Evolutionary conservation across 2,113 vertebrate genomes (phyloP), one percentile per base, ranked within the genome.

Genomic region (Seriola rivoliana): DNA sequence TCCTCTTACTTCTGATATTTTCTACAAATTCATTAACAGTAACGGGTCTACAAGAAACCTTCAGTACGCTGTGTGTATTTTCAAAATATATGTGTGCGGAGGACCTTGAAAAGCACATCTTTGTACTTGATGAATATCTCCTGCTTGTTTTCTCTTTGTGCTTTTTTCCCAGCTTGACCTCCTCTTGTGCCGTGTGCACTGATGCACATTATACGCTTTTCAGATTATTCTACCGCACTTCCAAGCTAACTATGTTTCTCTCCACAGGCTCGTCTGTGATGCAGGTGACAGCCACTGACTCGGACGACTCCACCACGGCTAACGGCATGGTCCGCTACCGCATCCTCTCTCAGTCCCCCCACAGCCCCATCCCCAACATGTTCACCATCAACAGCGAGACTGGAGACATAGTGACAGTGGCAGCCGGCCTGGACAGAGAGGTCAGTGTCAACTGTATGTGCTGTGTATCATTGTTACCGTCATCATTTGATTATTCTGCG

Each of bases 321-420:
- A 99, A 99, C 0, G 98, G 98, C 71, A 97, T 99, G 95, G 97
- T 99, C 75, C 95, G 97, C 36, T 99, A 99, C 90, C 94, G 97
- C 8, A 98, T 99, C 8, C 95, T 99, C 74, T 97, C 97, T 0
- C 98, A 99, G 94, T 96, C 94, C 0, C 98, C 98, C 0, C 97
- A 98, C 93, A 99, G 96, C 88, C 98, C 98, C 0, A 98, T 98
- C 0, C 97, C 98, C 57, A 99, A 98, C 85, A 99, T 99, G 98
- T 99, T 99, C 81, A 98, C 98, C 64, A 99, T 99, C 80, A 99
- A 99, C 95, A 98, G 98, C 0, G 97, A 98, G 93, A 99, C 97
- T 0, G 98, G 98, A 16, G 97, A 98, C 93, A 98, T 99, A 0
- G 96, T 98, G 69, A 99, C 98, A 0, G 97, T 99, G 89, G 98